Conservation (phyloP, 2,113 vertebrate genomes). For the Cheilinus undulatus region DNA sequence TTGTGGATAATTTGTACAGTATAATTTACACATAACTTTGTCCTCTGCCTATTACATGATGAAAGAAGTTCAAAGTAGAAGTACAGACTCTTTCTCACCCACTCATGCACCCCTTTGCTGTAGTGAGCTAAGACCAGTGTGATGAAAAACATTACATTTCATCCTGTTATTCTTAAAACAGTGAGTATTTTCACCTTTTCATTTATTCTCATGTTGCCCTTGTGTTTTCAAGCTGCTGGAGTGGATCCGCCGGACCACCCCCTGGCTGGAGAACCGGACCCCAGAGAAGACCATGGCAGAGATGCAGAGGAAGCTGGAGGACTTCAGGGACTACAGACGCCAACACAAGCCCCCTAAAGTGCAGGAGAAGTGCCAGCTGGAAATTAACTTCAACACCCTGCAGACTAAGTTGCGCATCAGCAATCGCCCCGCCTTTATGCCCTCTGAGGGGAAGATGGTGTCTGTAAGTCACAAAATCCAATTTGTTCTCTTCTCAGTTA, state of each 20-base stretch:
- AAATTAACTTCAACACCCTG: constrained; percentile 99
- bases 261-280: constrained; percentile 96
- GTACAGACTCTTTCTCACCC: constrained; percentile 2
- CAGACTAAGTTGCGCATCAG: constrained; percentile 98
- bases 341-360: constrained; percentile 98
- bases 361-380: constrained; percentile 98
- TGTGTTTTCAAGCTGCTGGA: constrained; percentile 85
- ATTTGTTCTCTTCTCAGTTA: not conserved
- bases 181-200: constrained; percentile 7
- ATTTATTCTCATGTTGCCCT: constrained; percentile 28
- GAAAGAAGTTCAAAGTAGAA: constrained; percentile 25
- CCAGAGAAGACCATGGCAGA: constrained; percentile 95
- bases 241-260: constrained; percentile 97
- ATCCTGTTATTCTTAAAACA: constrained; percentile 16
- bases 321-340: constrained; percentile 97
- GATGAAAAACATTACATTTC: constrained; percentile 14
- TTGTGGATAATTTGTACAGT: not conserved
- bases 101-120: not conserved
- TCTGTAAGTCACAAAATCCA: constrained; percentile 85
- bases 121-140: constrained; percentile 6
- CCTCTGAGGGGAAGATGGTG: constrained; percentile 99
- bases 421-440: constrained; percentile 98
- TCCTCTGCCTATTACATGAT: not conserved
- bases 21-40: not conserved
- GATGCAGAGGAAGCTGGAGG: constrained; percentile 97